Evolutionary conservation across 2,888 invertebrate genomes (phyloP), one percentile per base, ranked within the genome.

Genomic region (Stenchaetothrips biformis): DNA sequence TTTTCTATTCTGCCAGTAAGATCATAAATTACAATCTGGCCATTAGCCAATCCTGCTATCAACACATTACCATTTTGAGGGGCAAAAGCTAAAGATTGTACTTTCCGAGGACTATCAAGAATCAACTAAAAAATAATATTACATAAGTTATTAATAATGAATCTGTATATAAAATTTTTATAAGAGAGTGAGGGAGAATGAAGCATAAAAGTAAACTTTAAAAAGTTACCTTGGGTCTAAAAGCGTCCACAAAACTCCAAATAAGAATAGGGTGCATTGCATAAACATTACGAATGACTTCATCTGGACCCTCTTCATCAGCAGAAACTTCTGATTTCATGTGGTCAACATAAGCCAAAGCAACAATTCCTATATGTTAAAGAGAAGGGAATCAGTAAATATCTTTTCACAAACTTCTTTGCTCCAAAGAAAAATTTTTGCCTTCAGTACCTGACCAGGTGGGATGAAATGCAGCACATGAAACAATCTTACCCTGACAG

Each of bases 391-490:
- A 37, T 37, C 1, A 37, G 2, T 18, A 59, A 13, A 59, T 53
- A 7, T 53, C 16, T 59, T 59, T 6, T 13, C 16, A 59, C 59
- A 59, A 37, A 37, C 37, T 37, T 18, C 59, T 13, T 59, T 18
- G 6, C 59, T 18, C 18, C 0, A 53, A 13, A 16, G 16, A 53
- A 16, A 53, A 1, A 53, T 53, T 59, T 16, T 13, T 59, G 59
- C 18, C 59, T 7, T 59, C 16, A 6, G 18, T 25, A 74, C 67
- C 67, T 74, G 67, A 74, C 89, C 92, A 89, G 86, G 91, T 89
- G 0, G 92, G 93, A 87, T 94, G 94, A 91, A 94, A 94, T 82
- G 88, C 88, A 18, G 91, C 88, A 82, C 90, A 88, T 8, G 91
- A 90, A 67, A 94, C 90, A 85, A 89, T 91, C 83, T 92, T 92